These are phyloP conservation scores for Agrochola lychnidis DNA, from an alignment of 2,888 invertebrate genomes.

Conservation along the genomic window DNA sequence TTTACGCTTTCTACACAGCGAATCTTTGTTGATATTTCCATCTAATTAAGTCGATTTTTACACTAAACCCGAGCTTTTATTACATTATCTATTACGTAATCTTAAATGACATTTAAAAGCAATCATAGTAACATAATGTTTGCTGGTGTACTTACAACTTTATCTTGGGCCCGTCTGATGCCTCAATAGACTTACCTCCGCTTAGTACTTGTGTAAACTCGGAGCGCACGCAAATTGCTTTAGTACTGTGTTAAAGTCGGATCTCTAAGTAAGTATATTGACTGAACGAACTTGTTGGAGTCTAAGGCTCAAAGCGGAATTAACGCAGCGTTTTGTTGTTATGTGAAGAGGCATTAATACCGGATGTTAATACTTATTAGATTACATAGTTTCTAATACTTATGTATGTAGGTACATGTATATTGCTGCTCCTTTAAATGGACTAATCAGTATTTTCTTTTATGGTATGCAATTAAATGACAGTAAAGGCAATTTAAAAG, in stretches of 20 bases:
- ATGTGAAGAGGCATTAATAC: background rate
- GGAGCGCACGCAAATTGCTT: constrained; percentile 38
- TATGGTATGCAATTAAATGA: background rate
- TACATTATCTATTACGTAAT: background rate
- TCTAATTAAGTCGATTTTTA: background rate
- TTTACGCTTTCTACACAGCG: background rate
- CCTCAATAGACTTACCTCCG: constrained; percentile 26
- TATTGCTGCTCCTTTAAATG: background rate
- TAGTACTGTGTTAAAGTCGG: background rate
- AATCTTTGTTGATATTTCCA: background rate
- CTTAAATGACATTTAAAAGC: constrained; percentile 1
- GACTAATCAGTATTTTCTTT: background rate
- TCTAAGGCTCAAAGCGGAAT: background rate
- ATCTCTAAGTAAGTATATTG: constrained; percentile 10
- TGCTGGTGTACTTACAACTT: constrained; percentile 8
- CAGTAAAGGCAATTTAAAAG: background rate
- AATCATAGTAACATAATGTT: background rate
- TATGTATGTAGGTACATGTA: background rate
- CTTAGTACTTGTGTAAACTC: constrained; percentile 44
- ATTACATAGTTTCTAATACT: background rate
- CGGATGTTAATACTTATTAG: background rate
- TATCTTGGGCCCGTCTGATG: constrained; percentile 17
- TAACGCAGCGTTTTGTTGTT: background rate
- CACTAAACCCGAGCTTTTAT: background rate
- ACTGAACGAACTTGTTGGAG: background rate